These are phyloP conservation scores for Crypturellus tataupa DNA, from an alignment of 2,797 vertebrate genomes.

Conservation along the genomic window DNA sequence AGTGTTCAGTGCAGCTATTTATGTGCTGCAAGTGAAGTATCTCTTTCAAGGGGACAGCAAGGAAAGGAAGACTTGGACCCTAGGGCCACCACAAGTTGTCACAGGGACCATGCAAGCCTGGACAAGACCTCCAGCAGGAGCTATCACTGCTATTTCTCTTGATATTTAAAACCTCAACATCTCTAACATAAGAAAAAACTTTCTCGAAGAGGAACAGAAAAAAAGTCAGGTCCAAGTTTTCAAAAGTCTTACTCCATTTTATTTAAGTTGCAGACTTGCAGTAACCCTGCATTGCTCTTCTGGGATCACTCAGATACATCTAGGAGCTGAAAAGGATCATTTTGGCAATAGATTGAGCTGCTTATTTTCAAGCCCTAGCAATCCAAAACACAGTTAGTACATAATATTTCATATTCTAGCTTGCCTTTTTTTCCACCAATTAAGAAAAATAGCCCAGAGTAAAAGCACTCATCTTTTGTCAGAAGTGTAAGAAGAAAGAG, in stretches of 20 bases:
- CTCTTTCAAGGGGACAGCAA: neutral
- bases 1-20: neutral
- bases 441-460: neutral
- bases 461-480: neutral
- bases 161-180: neutral
- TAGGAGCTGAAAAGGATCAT: rapidly evolving
- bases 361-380: neutral
- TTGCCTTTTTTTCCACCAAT: neutral
- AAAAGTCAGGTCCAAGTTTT: neutral
- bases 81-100: neutral
- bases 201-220: rapidly evolving
- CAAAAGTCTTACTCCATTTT: neutral
- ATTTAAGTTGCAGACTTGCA: neutral
- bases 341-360: neutral
- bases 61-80: neutral
- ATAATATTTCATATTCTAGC: rapidly evolving
- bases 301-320: neutral
- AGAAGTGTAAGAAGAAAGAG: neutral
- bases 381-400: neutral
- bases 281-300: neutral
- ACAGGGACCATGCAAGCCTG: neutral
- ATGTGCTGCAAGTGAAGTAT: neutral
- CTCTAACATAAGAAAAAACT: neutral
- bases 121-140: neutral
- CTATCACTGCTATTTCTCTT: neutral